Evolutionary conservation across 2,888 invertebrate species (phyloP), one percentile per base, ranked within the genome.

Genomic region (Acronicta leporina): DNA sequence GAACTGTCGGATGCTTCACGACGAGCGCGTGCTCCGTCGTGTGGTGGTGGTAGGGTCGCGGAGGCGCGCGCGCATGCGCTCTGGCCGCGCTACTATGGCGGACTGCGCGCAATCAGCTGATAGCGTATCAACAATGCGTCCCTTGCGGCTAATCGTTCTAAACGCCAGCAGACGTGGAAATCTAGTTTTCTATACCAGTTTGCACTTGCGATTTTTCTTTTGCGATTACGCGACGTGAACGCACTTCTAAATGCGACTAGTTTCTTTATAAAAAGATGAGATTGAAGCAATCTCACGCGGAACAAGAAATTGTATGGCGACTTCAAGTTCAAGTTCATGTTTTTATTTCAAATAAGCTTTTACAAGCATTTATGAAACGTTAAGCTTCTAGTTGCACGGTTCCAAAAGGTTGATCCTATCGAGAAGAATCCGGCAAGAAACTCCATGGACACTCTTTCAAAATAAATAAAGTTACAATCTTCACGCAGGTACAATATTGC

Each of bases 51-150:
- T 64, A 71, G 66, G 63, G 69, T 71, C 76, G 79, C 73, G 68
- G 72, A 63, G 53, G 73, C 69, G 71, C 75, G 79, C 87, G 87
- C 89, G 92, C 92, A 91, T 90, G 92, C 92, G 92, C 86, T 85
- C 89, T 72, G 87, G 80, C 81, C 93, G 94, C 91, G 88, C 82
- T 87, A 87, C 91, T 91, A 92, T 91, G 85, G 88, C 92, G 88
- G 87, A 94, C 94, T 94, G 94, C 89, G 89, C 84, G 78, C 87
- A 83, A 90, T 85, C 92, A 93, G 92, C 94, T 94, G 94, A 93
- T 92, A 92, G 86, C 84, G 81, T 94, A 94, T 94, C 94, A 93
- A 92, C 93, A 92, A 92, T 87, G 86, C 90, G 81, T 86, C 87
- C 85, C 89, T 88, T 81, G 81, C 84, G 82, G 82, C 89, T 90